Conservation (phyloP, 2,888 invertebrate genomes). For the Rhimphoctona megacephalus region DNA sequence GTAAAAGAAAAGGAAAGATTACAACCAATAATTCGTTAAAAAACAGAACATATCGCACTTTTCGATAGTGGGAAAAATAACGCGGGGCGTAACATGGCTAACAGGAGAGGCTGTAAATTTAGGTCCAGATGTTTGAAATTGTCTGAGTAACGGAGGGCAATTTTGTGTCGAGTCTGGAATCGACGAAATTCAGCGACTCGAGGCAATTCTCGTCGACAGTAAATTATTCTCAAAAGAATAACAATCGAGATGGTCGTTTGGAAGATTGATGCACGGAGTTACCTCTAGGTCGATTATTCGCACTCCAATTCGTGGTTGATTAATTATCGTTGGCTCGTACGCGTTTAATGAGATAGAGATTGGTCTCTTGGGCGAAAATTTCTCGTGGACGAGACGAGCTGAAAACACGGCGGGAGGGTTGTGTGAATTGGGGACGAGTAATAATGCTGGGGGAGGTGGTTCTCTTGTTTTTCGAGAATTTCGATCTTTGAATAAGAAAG, state of each 20-base stretch:
- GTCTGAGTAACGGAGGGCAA: not conserved
- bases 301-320: conserved; percentile 52
- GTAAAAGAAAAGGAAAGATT: not conserved
- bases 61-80: not conserved
- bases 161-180: conserved; percentile 1
- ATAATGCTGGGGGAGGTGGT: not conserved
- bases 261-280: not conserved
- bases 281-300: not conserved
- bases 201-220: conserved; percentile 13
- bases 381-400: not conserved
- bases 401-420: not conserved
- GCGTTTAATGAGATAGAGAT: conserved; percentile 43
- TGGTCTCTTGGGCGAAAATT: conserved; percentile 20
- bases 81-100: not conserved
- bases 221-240: conserved; percentile 14
- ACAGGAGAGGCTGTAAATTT: conserved; percentile 24
- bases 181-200: not conserved
- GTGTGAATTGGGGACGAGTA: conserved; percentile 3
- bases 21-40: not conserved
- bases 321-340: conserved; percentile 45
- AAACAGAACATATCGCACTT: not conserved
- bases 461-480: not conserved
- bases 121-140: conserved; percentile 28
- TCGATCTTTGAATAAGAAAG: not conserved
- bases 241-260: conserved; percentile 6